These are phyloP conservation scores for Furcifer pardalis DNA, from an alignment of 2,797 vertebrate genomes.

Conservation along the genomic window DNA sequence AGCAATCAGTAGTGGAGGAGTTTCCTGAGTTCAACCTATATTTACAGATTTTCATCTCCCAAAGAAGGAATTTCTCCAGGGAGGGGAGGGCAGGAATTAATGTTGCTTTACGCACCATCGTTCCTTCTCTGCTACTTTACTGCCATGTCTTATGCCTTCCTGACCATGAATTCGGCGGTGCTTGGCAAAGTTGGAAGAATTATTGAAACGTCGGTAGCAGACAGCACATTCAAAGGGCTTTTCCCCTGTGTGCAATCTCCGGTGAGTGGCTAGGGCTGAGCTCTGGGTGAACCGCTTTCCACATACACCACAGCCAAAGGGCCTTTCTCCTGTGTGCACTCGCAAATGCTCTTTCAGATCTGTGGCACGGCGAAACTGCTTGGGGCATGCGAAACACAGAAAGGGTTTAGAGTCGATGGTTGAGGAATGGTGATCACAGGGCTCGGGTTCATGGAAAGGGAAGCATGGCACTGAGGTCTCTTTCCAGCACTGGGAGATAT, in stretches of 20 bases:
- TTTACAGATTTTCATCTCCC: not conserved
- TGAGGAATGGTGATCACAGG: not conserved
- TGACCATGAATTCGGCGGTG: conserved; percentile 50
- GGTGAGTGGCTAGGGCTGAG: conserved; percentile 55
- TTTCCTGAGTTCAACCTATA: not conserved
- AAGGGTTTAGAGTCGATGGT: conserved; percentile 37
- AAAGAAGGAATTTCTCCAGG: not conserved
- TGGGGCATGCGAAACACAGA: conserved; percentile 53
- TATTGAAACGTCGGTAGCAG: conserved; percentile 25
- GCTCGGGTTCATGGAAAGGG: not conserved
- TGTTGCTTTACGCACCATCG: conserved; percentile 1
- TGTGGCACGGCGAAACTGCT: conserved; percentile 57
- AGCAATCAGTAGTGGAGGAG: not conserved
- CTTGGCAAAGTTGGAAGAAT: conserved; percentile 56
- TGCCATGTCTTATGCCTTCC: not conserved
- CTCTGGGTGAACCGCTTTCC: conserved; percentile 58
- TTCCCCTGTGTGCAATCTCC: conserved; percentile 57
- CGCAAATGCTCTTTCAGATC: conserved; percentile 63
- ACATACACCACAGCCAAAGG: conserved; percentile 30
- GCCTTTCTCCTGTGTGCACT: conserved; percentile 47
- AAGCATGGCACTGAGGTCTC: not conserved
- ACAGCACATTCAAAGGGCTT: conserved; percentile 56
- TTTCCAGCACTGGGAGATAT: not conserved
- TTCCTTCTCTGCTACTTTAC: not conserved
- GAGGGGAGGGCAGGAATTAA: not conserved